Evolutionary conservation across 2,888 invertebrate species (phyloP).

Genomic region (Silvanus unidentatus): DNA sequence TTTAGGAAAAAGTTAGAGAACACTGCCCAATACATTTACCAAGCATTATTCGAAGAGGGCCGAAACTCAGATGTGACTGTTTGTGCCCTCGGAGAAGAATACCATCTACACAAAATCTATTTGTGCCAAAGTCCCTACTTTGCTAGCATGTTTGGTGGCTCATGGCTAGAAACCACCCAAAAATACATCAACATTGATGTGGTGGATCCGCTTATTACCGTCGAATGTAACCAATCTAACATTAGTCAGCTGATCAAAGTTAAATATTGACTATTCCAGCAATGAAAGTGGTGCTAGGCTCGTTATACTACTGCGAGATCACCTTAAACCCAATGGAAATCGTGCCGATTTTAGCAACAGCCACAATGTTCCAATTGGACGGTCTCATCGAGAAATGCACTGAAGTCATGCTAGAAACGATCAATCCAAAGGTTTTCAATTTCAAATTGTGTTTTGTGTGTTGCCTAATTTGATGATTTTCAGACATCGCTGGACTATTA

Average conservation of each 20-base stretch:
- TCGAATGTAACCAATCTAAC: constrained; percentile 51
- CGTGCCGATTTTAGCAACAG: constrained; percentile 64
- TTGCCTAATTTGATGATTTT: constrained; percentile 23
- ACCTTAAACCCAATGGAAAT: constrained; percentile 62
- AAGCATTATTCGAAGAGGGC: constrained; percentile 68
- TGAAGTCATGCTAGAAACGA: constrained; percentile 69
- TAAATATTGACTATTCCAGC: constrained; percentile 47
- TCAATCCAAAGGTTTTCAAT: constrained; percentile 59
- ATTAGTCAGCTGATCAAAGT: too few relatives aligned
- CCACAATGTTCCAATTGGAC: constrained; percentile 68
- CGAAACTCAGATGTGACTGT: constrained; percentile 71
- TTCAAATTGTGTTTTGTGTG: too few relatives aligned
- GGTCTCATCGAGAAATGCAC: constrained; percentile 65
- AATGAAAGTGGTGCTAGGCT: constrained; percentile 64
- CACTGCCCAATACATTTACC: constrained; percentile 73
- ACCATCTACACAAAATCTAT: constrained; percentile 73
- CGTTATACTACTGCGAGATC: constrained; percentile 70
- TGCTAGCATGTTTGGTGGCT: constrained; percentile 73
- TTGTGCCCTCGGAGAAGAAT: constrained; percentile 62
- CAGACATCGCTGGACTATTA: constrained; percentile 65
- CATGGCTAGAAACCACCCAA: constrained; percentile 67
- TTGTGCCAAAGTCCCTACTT: constrained; percentile 76
- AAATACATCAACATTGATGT: constrained; percentile 62
- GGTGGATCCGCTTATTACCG: constrained; percentile 63
- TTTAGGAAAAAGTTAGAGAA: constrained; percentile 61